Evolutionary conservation across 2,888 invertebrate genomes (phyloP), one percentile per base, ranked within the genome.

Genomic region (Meganola albula): DNA sequence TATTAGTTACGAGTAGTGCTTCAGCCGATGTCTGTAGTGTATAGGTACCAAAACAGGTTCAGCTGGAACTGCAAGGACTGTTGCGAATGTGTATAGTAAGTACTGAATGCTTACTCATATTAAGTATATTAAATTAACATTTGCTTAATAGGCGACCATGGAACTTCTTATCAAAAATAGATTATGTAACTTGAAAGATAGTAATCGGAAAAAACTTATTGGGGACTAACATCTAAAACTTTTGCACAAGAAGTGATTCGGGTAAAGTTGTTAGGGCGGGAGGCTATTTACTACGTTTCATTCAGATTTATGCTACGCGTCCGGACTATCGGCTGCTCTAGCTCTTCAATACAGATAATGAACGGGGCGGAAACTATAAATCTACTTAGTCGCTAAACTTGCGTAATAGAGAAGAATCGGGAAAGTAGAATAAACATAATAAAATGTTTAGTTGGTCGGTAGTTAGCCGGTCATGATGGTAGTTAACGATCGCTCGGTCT

Each of bases 311-410:
- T 87, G 77, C 75, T 64, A 58, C 67, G 68, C 70, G 58, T 57
- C 57, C 58, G 57, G 49, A 7, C 20, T 7, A 7, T 2, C 54
- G 50, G 58, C 45, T 38, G 58, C 44, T 53, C 54, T 57, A 57
- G 56, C 60, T 53, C 51, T 45, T 76, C 79, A 82, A 83, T 84
- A 70, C 83, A 66, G 70, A 77, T 85, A 85, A 85, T 84, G 84
- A 85, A 80, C 76, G 65, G 70, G 84, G 84, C 71, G 85, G 85
- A 85, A 83, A 83, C 82, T 75, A 83, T 85, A 85, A 85, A 85
- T 85, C 77, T 79, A 73, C 60, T 79, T 74, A 77, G 71, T 77
- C 63, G 72, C 65, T 48, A 77, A 84, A 84, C 71, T 85, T 80
- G 61, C 67, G 65, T 75, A 82, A 83, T 77, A 63, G 66, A 65